Conservation (phyloP, 2,113 vertebrate genomes). For the Misgurnus anguillicaudatus region DNA sequence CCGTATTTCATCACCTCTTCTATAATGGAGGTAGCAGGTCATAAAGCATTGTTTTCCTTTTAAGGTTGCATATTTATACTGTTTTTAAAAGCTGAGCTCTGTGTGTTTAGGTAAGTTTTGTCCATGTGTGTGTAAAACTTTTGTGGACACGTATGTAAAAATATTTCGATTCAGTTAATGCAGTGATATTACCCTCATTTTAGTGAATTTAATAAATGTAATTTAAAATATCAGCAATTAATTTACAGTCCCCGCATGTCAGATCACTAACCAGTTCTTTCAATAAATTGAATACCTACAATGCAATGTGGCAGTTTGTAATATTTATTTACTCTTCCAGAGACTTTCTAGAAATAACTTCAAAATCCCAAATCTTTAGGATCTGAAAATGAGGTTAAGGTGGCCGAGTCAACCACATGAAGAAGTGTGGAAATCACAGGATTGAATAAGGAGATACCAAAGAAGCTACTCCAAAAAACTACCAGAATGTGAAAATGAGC, state of each 20-base stretch:
- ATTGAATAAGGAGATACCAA: no score
- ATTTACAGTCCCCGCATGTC: background rate
- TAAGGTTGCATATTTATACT: background rate
- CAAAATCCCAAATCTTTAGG: no score
- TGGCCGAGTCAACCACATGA: no score
- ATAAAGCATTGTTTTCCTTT: background rate
- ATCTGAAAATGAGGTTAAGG: no score
- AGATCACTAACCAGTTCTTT: background rate
- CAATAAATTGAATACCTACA: no score
- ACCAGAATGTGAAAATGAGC: background rate
- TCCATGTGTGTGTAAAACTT: background rate
- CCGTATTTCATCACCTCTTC: background rate
- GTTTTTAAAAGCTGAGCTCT: background rate
- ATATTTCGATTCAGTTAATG: background rate
- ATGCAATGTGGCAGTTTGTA: no score
- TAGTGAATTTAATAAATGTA: background rate
- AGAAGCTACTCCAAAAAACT: no score
- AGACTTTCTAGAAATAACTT: no score
- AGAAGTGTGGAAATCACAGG: no score
- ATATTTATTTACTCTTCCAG: no score
- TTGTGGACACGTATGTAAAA: no score
- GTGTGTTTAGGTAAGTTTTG: background rate
- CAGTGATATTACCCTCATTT: background rate
- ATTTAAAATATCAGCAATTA: background rate
- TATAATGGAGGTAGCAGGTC: no score